phyloP scores from a whole-genome alignment of 2,888 invertebrate genomes.

The Perizoma flavofasciatum region DNA sequence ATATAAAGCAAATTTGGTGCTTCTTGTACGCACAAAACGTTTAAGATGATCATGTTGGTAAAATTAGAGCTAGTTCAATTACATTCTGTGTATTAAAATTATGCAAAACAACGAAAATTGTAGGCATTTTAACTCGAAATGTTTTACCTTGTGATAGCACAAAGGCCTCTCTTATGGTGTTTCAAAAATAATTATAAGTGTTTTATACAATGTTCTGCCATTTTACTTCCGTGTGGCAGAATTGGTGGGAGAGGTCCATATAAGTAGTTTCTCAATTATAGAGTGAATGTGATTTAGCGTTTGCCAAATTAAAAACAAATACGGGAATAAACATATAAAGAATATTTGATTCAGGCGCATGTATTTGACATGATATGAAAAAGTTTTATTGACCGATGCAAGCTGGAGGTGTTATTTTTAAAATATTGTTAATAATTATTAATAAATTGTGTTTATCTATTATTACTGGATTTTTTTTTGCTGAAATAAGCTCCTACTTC shows the following conservation, averaged over 20 bases:
- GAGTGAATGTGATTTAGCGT: background rate
- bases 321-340: constrained; percentile 18
- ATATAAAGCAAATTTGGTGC: background rate
- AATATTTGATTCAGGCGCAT: constrained; percentile 11
- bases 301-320: constrained; percentile 18
- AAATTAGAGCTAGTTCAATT: too few species aligned
- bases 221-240: too few species aligned
- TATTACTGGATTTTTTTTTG: constrained; percentile 12
- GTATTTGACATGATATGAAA: constrained; percentile 5
- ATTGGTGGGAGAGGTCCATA: background rate
- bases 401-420: constrained; percentile 16
- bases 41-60: too few species aligned
- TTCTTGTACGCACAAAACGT: background rate
- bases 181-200: too few species aligned
- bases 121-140: too few species aligned
- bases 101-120: too few species aligned
- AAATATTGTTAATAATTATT: constrained; percentile 18
- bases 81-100: too few species aligned
- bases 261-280: background rate
- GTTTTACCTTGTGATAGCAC: too few species aligned
- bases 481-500: background rate
- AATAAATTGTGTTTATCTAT: constrained; percentile 29
- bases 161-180: too few species aligned
- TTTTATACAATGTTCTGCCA: background rate
- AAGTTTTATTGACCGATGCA: constrained; percentile 7